Conservation (phyloP, 2,888 invertebrate genomes). For the Dorcus hopei region DNA sequence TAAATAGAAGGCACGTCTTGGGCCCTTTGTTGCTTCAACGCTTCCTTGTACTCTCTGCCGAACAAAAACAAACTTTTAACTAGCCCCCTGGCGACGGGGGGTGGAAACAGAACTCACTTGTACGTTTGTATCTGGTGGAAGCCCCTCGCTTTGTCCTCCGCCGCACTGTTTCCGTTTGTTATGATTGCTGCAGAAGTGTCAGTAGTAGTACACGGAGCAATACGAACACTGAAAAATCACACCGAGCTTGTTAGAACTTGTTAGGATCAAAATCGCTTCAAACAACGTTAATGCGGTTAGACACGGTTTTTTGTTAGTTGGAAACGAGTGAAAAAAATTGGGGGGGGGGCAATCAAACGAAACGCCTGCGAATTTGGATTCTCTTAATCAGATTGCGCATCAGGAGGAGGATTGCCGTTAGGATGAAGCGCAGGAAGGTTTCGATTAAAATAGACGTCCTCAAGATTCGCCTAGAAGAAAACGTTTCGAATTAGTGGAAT, state of each 20-base stretch:
- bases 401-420: too few species aligned
- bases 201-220: conserved; percentile 58
- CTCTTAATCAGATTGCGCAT: too few species aligned
- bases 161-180: conserved; percentile 55
- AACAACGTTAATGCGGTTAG: neutral
- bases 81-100: too few species aligned
- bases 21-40: conserved; percentile 78
- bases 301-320: neutral
- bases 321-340: too few species aligned
- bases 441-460: neutral
- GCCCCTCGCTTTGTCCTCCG: conserved; percentile 67
- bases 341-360: neutral
- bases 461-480: conserved; percentile 4
- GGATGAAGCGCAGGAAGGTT: neutral
- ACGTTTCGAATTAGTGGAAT: neutral
- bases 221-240: conserved; percentile 47
- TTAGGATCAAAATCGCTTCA: neutral
- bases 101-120: conserved; percentile 55
- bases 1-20: conserved; percentile 71
- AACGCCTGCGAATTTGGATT: neutral
- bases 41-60: conserved; percentile 83
- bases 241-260: conserved; percentile 19
- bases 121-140: conserved; percentile 71
- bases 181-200: too few species aligned
- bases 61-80: conserved; percentile 25